phyloP scores from a whole-genome alignment of 1,140 invertebrate species.

The Neodiprion virginianus region DNA sequence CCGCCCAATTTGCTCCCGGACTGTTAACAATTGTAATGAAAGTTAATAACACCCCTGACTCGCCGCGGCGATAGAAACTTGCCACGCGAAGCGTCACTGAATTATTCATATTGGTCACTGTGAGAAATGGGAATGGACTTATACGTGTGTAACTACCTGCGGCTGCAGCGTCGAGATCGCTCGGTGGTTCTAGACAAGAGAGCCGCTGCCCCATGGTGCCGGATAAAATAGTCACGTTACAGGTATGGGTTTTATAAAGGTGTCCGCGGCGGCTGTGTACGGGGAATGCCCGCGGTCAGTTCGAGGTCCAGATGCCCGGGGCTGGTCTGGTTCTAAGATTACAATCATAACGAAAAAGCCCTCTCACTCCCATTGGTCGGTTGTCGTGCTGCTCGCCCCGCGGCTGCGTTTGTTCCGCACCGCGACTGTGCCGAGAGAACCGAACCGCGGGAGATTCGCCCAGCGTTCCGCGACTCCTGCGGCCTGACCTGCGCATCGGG shows the following conservation, averaged over 20 bases:
- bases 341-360: conserved; percentile 55
- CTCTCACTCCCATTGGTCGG: conserved; percentile 40
- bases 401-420: not conserved
- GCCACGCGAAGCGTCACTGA: not conserved
- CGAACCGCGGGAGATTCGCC: not conserved
- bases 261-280: not conserved
- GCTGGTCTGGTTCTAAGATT: conserved; percentile 52
- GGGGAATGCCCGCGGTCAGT: conserved; percentile 23
- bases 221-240: not conserved
- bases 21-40: conserved; percentile 3
- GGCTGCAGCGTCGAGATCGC: not conserved
- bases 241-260: not conserved
- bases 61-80: not conserved
- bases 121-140: not conserved
- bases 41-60: not conserved
- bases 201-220: no score
- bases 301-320: conserved; percentile 38
- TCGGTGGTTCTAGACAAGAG: conserved; percentile 1
- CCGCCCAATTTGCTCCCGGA: not conserved
- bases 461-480: not conserved
- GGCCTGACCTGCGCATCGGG: conserved; percentile 8
- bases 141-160: not conserved
- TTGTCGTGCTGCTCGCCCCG: conserved; percentile 22
- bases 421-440: not conserved
- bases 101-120: not conserved